Evolutionary conservation across 2,888 invertebrate species (phyloP).

Genomic region (Sinohyriopsis cumingii): DNA sequence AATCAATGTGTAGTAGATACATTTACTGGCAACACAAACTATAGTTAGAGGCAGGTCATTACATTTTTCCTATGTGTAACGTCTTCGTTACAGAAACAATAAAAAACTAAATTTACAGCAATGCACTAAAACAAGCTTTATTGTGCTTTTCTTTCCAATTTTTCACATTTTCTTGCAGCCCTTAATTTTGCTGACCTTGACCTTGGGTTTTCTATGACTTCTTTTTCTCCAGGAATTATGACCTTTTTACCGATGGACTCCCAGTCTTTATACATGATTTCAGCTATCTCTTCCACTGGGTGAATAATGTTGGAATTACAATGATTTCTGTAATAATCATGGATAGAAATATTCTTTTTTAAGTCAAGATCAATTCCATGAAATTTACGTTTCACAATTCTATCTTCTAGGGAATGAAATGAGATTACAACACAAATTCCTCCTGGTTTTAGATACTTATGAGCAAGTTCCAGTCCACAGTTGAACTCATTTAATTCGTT

Average conservation of each 20-base stretch:
- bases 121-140: too few relatives aligned
- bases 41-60: too few relatives aligned
- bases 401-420: conserved; percentile 95
- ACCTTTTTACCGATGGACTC: conserved; percentile 86
- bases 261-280: conserved; percentile 82
- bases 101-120: too few relatives aligned
- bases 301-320: conserved; percentile 78
- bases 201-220: conserved; percentile 86
- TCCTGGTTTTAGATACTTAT: conserved; percentile 81
- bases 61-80: too few relatives aligned
- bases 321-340: conserved; percentile 70
- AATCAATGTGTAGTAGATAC: too few relatives aligned
- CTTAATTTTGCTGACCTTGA: conserved; percentile 91
- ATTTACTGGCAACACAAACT: too few relatives aligned
- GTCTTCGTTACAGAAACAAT: too few relatives aligned
- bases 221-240: conserved; percentile 81
- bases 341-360: conserved; percentile 38
- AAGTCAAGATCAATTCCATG: conserved; percentile 65
- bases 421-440: conserved; percentile 88
- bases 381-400: conserved; percentile 91
- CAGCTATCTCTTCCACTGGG: conserved; percentile 77
- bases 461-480: conserved; percentile 86
- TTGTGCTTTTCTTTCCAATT: too few relatives aligned
- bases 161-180: conserved; percentile 80
- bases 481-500: conserved; percentile 96